Conservation (phyloP, 2,113 vertebrate species). For the Gallinago jamesoni region DNA sequence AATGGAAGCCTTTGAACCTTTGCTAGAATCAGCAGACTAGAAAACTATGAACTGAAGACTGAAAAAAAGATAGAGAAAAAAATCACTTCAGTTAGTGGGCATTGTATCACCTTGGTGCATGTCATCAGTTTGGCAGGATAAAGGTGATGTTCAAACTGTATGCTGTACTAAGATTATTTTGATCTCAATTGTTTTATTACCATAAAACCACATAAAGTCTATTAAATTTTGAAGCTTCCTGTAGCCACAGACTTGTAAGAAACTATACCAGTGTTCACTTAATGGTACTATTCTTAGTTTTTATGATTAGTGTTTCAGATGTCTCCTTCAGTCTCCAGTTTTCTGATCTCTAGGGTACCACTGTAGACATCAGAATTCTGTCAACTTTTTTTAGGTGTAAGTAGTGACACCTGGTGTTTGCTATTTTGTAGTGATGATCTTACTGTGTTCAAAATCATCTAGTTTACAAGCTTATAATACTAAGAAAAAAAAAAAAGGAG, state of each 20-base stretch:
- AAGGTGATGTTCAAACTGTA: not conserved
- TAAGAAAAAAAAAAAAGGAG: not conserved
- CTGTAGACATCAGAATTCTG: not conserved
- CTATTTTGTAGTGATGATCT: not conserved
- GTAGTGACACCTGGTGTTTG: constrained; percentile 45
- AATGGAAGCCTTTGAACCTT: not conserved
- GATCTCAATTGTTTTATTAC: not conserved
- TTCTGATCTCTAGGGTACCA: not conserved
- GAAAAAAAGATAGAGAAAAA: not conserved
- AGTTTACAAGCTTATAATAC: not conserved
- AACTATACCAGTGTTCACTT: not conserved
- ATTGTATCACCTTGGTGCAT: not conserved
- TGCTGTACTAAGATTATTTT: not conserved
- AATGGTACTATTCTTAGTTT: not conserved
- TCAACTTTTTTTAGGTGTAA: not conserved
- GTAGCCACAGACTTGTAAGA: not conserved
- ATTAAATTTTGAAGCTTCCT: not conserved
- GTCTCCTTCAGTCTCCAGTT: not conserved
- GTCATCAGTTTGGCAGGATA: not conserved
- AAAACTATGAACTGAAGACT: not conserved
- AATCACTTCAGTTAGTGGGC: not conserved
- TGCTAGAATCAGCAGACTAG: not conserved
- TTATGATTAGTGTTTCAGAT: not conserved
- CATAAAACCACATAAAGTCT: not conserved
- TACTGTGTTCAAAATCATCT: not conserved